Evolutionary conservation across 2,888 invertebrate genomes (phyloP).

Genomic region (Platynereis dumerilii): DNA sequence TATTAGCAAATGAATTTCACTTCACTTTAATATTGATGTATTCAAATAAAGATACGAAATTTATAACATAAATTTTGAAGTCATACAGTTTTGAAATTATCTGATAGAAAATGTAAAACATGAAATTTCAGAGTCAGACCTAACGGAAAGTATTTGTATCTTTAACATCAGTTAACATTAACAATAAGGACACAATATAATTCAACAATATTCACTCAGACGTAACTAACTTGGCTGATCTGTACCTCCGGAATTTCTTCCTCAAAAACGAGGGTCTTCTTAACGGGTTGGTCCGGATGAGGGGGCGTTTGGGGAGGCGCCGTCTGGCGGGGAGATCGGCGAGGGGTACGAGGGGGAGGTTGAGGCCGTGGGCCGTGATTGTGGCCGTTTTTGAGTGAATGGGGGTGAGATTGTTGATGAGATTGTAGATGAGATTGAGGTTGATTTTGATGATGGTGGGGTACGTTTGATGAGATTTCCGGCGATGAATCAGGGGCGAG

Average conservation of each 20-base stretch:
- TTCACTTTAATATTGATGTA: no score
- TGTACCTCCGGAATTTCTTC: constrained; percentile 18
- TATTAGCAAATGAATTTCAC: no score
- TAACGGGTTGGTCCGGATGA: neutral
- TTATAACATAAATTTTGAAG: no score
- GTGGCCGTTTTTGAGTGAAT: neutral
- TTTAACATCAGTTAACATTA: no score
- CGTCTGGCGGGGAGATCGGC: constrained; percentile 1
- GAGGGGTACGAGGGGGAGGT: constrained; percentile 18
- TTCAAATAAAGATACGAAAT: no score
- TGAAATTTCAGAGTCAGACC: no score
- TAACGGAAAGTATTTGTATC: no score
- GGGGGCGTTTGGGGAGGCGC: constrained; percentile 6
- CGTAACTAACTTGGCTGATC: constrained; percentile 19
- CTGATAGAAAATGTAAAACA: no score
- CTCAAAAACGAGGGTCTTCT: constrained; percentile 12
- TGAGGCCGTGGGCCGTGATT: constrained; percentile 7
- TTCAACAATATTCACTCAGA: neutral
- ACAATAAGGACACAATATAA: no score
- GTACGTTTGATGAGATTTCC: neutral
- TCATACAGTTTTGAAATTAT: no score
- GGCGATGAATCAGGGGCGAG: constrained; percentile 13
- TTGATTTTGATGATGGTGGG: no score
- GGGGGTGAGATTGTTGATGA: no score
- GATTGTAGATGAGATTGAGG: neutral